These are phyloP conservation scores for Lithobates sylvaticus DNA, from an alignment of 2,797 vertebrate species.

Conservation along the genomic window DNA sequence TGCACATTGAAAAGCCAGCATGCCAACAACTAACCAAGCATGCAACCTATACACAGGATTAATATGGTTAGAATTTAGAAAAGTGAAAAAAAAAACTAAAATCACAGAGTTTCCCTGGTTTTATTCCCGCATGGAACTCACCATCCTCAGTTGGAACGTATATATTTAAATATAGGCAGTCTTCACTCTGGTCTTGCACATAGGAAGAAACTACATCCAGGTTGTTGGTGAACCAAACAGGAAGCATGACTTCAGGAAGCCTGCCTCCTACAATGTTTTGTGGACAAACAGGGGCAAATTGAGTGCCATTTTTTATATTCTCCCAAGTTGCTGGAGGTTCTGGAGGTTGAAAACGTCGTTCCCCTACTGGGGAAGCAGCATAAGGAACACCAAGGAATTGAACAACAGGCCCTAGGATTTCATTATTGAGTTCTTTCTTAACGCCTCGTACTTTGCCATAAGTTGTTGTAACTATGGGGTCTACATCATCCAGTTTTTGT, in stretches of 20 bases:
- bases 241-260: constrained; percentile 97
- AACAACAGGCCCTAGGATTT: constrained; percentile 95
- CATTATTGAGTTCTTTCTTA: constrained; percentile 98
- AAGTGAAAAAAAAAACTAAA: constrained; percentile 68
- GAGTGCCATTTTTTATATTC: constrained; percentile 92
- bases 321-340: constrained; percentile 91
- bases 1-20: constrained; percentile 80
- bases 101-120: constrained; percentile 66
- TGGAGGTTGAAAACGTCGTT: constrained; percentile 93
- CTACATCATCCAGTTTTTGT: constrained; percentile 92
- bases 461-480: constrained; percentile 90
- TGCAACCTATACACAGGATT: constrained; percentile 75
- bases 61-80: constrained; percentile 78
- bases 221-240: constrained; percentile 98
- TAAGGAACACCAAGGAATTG: constrained; percentile 97
- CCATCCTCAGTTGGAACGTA: constrained; percentile 99
- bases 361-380: constrained; percentile 91
- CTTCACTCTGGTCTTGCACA: constrained; percentile 98
- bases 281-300: constrained; percentile 94
- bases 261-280: constrained; percentile 97
- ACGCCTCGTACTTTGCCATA: constrained; percentile 91
- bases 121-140: constrained; percentile 86
- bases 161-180: constrained; percentile 98
- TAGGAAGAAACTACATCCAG: constrained; percentile 96
- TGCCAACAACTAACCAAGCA: constrained; percentile 86